Evolutionary conservation across 2,888 invertebrate species (phyloP).

Genomic region (Xestia ashworthii): DNA sequence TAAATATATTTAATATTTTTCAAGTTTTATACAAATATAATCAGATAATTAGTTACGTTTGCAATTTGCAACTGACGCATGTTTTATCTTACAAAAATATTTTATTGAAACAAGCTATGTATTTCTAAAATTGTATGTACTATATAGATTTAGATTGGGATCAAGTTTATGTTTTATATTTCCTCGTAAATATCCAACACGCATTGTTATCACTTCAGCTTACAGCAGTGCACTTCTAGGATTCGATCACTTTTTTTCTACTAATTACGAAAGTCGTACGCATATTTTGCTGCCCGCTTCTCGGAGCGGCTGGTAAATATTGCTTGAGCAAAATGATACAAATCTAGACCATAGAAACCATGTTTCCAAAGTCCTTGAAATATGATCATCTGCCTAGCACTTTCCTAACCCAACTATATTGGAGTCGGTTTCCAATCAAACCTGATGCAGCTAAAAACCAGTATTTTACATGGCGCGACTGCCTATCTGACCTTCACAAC

Average conservation of each 20-base stretch:
- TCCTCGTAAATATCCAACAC: neutral
- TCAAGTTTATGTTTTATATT: conserved; percentile 2
- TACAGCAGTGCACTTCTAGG: neutral
- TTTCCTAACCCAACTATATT: neutral
- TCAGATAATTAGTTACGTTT: conserved; percentile 9
- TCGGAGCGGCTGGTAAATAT: neutral
- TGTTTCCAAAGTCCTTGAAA: neutral
- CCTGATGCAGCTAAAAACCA: neutral
- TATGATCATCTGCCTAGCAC: neutral
- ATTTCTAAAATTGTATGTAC: conserved; percentile 7
- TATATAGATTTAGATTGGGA: neutral
- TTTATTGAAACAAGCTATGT: conserved; percentile 3
- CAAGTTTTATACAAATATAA: conserved; percentile 43
- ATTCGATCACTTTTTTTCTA: neutral
- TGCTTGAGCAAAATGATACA: conserved; percentile 11
- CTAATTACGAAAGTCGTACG: neutral
- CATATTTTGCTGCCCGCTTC: neutral
- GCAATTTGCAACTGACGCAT: neutral
- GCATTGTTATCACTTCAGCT: neutral
- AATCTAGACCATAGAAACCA: neutral
- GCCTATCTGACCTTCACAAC: neutral
- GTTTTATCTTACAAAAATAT: neutral
- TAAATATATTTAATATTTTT: conserved; percentile 36
- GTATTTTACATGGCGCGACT: neutral
- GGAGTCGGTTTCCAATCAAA: neutral